These are phyloP conservation scores for Dexiosoma caninum DNA, from an alignment of 2,888 invertebrate species.

Conservation along the genomic window DNA sequence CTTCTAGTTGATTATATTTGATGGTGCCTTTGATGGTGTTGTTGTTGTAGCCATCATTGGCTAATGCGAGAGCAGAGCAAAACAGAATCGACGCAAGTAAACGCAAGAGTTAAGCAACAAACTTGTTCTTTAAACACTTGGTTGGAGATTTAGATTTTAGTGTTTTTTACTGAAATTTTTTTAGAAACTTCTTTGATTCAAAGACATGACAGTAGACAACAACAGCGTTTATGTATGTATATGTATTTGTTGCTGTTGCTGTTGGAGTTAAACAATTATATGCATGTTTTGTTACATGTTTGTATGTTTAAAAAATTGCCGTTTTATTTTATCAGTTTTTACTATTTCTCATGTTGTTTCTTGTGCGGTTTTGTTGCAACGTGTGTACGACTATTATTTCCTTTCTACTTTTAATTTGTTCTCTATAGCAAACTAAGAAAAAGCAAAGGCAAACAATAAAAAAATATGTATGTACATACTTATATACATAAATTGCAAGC, in stretches of 20 bases:
- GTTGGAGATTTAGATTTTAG: slow-evolving; percentile 1
- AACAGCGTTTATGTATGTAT: not conserved
- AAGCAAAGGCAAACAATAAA: not conserved
- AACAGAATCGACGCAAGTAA: no score
- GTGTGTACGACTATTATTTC: slow-evolving; percentile 23
- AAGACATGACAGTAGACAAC: not conserved
- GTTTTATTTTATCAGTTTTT: slow-evolving; percentile 46
- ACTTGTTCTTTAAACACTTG: slow-evolving; percentile 45
- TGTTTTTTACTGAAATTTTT: slow-evolving; percentile 11
- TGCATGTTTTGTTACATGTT: slow-evolving; percentile 14
- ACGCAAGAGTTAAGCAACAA: slow-evolving; percentile 58
- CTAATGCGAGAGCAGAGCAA: not conserved
- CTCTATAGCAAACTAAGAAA: slow-evolving; percentile 34
- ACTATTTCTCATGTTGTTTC: slow-evolving; percentile 28
- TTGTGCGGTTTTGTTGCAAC: slow-evolving; percentile 33
- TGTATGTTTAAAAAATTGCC: slow-evolving; percentile 35
- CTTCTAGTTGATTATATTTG: not conserved
- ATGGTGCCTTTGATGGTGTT: not conserved
- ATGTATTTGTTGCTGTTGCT: not conserved
- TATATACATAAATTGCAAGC: slow-evolving; percentile 37
- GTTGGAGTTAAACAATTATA: slow-evolving; percentile 6
- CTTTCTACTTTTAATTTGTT: slow-evolving; percentile 26
- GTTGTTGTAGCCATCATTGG: not conserved
- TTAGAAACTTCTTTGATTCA: slow-evolving; percentile 15
- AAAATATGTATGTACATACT: no score